Evolutionary conservation across 2,888 invertebrate species (phyloP), one percentile per base, ranked within the genome.

Genomic region (Ophioninae sp.): DNA sequence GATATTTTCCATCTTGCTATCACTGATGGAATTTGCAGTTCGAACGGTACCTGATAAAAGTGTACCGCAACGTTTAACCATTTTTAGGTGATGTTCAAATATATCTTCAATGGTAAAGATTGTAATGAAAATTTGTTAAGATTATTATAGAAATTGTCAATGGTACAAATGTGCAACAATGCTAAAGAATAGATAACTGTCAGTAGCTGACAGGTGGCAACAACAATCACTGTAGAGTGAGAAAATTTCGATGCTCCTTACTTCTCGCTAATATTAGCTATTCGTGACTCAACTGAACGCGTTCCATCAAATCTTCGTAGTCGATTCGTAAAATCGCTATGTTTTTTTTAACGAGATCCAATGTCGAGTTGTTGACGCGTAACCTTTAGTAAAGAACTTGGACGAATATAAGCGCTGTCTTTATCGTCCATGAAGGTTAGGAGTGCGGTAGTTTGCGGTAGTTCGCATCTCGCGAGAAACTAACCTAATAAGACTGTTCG

Each of bases 181-280:
- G 39, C 39, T n/a, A 39, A 65, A 13, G 17, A 65, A n/a, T 39
- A n/a, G 39, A 39, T 65, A 41, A 39, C 65, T 65, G 39, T 65
- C 30, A 30, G 3, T 30, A 30, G 30, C 30, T 30, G 30, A 30
- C 30, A 30, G 30, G 30, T 30, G 30, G 1, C 30, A 30, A 30
- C 1, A 30, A 30, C 30, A 30, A 3, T 30, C 64, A 65, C 37
- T 65, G 39, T n/a, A n/a, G n/a, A 30, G 7, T 39, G n/a, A 65
- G 39, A 39, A 65, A 65, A 65, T 39, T 39, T 8, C 17, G 50
- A 50, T 5, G 50, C 10, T 2, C 13, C 0, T 50, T 2, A 50
- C 50, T 13, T 13, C 5, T 10, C 44, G 44, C 44, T 44, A 10
- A 30, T 10, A 7, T 44, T 8, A 44, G 44, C 44, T 8, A 44